Evolutionary conservation across 2,113 vertebrate species (phyloP), one percentile per base, ranked within the genome.

Genomic region (Brachyhypopomus gauderio): DNA sequence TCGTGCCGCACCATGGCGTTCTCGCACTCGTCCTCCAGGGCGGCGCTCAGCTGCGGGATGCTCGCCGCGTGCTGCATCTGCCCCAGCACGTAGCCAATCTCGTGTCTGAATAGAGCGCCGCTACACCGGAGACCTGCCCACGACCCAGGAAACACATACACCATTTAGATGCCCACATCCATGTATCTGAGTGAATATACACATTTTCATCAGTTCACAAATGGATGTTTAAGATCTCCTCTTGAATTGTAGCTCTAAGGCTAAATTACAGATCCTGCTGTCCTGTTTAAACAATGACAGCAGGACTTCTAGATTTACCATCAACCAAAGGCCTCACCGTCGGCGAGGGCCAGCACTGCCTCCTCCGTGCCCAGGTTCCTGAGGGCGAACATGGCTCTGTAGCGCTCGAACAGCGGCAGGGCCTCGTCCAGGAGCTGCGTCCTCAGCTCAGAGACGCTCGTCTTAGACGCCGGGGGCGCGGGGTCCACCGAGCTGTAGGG

Each of bases 1-100:
- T 98, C 98, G 0, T 99, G 98, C 0, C 98, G 93, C 75, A 99
- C 98, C 97, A 99, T 98, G 88, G 96, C 91, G 88, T 22, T 98
- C 91, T 99, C 96, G 0, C 85, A 0, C 0, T 0, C 5, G 14
- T 71, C 86, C 66, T 90, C 77, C 91, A 99, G 90, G 0, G 89
- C 73, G 0, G 93, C 94, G 0, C 82, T 77, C 87, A 99, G 93
- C 59, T 92, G 94, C 0, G 96, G 94, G 34, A 99, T 88, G 0
- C 94, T 91, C 0, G 95, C 94, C 52, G 95, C 94, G 0, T 98
- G 94, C 90, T 95, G 96, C 89, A 98, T 93, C 91, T 99, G 98
- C 11, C 98, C 97, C 83, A 99, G 91, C 23, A 98, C 97, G 0
- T 96, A 98, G 1, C 95, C 96, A 0, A 99, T 92, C 90, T 98